These are phyloP conservation scores for Hydraecia micacea DNA, from an alignment of 2,888 invertebrate genomes.

Conservation along the genomic window DNA sequence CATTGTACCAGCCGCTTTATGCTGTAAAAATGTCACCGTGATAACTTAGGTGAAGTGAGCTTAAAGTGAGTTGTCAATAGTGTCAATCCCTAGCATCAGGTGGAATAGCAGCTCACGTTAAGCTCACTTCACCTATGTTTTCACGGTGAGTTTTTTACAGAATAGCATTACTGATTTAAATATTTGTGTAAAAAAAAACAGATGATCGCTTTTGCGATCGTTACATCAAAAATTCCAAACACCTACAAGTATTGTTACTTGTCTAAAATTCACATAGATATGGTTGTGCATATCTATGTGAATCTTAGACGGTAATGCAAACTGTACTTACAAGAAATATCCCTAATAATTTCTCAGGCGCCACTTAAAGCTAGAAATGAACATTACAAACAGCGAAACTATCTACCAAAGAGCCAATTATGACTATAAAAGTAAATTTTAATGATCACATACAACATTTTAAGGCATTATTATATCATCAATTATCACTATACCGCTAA, in stretches of 20 bases:
- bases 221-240: not conserved
- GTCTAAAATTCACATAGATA: too few species aligned
- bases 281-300: not conserved
- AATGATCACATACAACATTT: slow-evolving; percentile 58
- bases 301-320: slow-evolving; percentile 12
- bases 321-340: slow-evolving; percentile 11
- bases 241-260: not conserved
- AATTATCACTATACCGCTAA: slow-evolving; percentile 68
- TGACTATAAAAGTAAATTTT: slow-evolving; percentile 59
- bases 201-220: too few species aligned
- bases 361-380: slow-evolving; percentile 26
- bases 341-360: slow-evolving; percentile 20
- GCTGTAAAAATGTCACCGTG: too few species aligned
- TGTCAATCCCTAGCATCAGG: too few species aligned
- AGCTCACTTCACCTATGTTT: too few species aligned
- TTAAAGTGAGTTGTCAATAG: too few species aligned
- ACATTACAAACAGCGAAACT: slow-evolving; percentile 31
- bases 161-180: too few species aligned
- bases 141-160: too few species aligned
- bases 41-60: too few species aligned
- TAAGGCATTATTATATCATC: slow-evolving; percentile 66
- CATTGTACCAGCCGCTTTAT: too few species aligned
- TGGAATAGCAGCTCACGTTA: too few species aligned
- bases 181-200: too few species aligned
- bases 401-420: slow-evolving; percentile 32